phyloP scores from a whole-genome alignment of 2,797 vertebrate species.

The Cryptoblepharus egeriae region DNA sequence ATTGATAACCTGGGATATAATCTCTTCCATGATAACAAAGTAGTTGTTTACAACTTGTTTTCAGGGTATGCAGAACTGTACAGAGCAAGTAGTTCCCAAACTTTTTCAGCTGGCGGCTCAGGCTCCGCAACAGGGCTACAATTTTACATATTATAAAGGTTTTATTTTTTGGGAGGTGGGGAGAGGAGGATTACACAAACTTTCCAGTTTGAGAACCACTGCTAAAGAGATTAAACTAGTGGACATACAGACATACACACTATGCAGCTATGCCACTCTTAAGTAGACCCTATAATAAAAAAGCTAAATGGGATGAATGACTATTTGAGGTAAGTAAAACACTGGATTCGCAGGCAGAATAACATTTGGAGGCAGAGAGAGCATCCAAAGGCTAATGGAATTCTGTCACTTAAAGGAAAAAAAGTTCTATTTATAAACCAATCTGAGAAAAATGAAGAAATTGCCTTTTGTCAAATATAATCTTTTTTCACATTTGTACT shows the following conservation, averaged over 20 bases:
- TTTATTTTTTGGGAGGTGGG: too few species aligned
- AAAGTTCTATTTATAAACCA: neutral
- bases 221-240: too few species aligned
- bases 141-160: too few species aligned
- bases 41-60: too few species aligned
- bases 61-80: too few species aligned
- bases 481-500: neutral
- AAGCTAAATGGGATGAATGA: neutral
- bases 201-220: too few species aligned
- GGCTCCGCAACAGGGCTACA: too few species aligned
- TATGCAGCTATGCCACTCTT: neutral
- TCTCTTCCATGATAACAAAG: too few species aligned
- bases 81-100: too few species aligned
- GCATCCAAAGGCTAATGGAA: neutral
- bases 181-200: too few species aligned
- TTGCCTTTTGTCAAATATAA: neutral
- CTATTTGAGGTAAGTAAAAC: neutral
- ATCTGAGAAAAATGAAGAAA: neutral
- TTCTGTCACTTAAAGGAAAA: neutral
- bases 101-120: too few species aligned
- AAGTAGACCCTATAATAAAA: neutral
- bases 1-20: too few species aligned
- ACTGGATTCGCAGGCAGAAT: neutral
- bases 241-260: neutral
- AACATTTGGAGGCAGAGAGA: neutral